Percentiles rank a stretch among this genome's conserved stretches.
phyloP scores from a whole-genome alignment of 1,140 invertebrate genomes.

The Hypsibius dujardini region DNA sequence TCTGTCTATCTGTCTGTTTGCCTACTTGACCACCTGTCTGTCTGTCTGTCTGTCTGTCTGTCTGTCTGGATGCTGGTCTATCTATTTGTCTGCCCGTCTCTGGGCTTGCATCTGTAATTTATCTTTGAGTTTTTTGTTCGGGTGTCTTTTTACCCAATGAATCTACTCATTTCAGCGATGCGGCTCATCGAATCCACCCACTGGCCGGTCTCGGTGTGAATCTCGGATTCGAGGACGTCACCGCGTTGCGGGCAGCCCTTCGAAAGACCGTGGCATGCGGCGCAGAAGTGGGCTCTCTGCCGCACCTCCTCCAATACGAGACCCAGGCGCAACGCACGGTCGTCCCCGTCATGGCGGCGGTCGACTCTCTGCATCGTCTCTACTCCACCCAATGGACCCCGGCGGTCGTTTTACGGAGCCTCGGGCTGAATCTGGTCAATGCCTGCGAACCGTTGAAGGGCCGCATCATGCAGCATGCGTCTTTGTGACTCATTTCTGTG shows the following conservation, averaged over 20 bases:
- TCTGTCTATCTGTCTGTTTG: no score
- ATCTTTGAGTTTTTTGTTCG: slow-evolving; percentile 20
- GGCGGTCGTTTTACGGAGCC: slow-evolving; percentile 55
- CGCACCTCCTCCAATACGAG: slow-evolving; percentile 62
- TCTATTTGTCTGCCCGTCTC: neutral
- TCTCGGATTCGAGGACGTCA: slow-evolving; percentile 82
- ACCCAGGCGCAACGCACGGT: slow-evolving; percentile 61
- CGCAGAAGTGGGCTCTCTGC: slow-evolving; percentile 44
- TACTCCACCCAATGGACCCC: slow-evolving; percentile 59
- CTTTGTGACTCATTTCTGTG: no score
- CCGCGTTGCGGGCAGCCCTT: slow-evolving; percentile 48
- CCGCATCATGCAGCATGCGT: neutral
- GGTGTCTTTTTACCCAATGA: slow-evolving; percentile 32
- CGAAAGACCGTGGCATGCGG: slow-evolving; percentile 52
- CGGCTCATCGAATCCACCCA: slow-evolving; percentile 87
- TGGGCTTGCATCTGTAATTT: slow-evolving; percentile 20
- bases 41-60: no score
- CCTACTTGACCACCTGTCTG: no score
- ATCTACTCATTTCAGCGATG: slow-evolving; percentile 46
- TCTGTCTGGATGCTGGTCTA: no score
- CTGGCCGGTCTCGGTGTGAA: slow-evolving; percentile 93
- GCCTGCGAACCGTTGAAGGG: slow-evolving; percentile 49
- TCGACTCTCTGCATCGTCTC: slow-evolving; percentile 68
- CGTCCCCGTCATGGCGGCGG: slow-evolving; percentile 63
- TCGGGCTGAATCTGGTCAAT: slow-evolving; percentile 68